Evolutionary conservation across 2,888 invertebrate genomes (phyloP).

Genomic region (Sminthurides aquaticus): DNA sequence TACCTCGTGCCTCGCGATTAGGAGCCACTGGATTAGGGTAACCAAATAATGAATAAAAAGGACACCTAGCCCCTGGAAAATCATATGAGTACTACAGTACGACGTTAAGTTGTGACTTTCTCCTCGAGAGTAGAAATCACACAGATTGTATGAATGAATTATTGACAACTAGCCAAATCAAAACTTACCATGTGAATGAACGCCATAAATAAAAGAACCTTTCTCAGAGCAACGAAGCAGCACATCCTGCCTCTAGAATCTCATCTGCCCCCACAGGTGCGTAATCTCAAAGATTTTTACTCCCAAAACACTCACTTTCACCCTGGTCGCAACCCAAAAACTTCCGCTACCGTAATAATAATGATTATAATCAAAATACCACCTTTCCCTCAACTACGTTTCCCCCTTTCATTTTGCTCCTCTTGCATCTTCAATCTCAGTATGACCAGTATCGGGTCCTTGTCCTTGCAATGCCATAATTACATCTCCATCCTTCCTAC

Average conservation of each 20-base stretch:
- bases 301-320: no score
- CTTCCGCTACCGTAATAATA: not conserved
- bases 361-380: not conserved
- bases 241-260: slow-evolving; percentile 11
- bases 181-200: slow-evolving; percentile 25
- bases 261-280: not conserved
- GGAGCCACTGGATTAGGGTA: slow-evolving; percentile 10
- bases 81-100: no score
- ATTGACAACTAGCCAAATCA: not conserved
- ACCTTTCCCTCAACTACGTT: not conserved
- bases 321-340: slow-evolving; percentile 12
- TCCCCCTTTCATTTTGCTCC: not conserved
- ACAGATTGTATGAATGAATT: no score
- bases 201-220: slow-evolving; percentile 21
- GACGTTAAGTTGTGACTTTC: not conserved
- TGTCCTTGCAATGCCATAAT: no score
- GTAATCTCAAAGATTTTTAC: no score
- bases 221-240: slow-evolving; percentile 21
- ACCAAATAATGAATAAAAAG: slow-evolving; percentile 22
- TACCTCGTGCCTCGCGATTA: slow-evolving; percentile 13
- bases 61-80: slow-evolving; percentile 15
- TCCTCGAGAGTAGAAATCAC: no score
- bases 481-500: no score
- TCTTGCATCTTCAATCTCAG: not conserved
- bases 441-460: no score